These are phyloP conservation scores for Drepana falcataria DNA, from an alignment of 2,888 invertebrate genomes.

Conservation along the genomic window DNA sequence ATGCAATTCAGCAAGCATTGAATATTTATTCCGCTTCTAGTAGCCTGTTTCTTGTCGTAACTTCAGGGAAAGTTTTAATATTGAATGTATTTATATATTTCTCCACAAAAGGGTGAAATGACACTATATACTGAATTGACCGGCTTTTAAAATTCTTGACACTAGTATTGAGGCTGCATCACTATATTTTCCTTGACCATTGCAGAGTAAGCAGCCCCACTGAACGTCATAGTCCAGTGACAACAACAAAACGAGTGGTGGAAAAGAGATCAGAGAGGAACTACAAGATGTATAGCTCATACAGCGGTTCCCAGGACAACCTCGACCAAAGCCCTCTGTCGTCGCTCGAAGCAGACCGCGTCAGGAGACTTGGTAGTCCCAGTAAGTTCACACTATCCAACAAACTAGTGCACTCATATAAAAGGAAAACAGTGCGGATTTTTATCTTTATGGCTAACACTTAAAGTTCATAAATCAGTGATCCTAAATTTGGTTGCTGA, in stretches of 20 bases:
- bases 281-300: slow-evolving; percentile 70
- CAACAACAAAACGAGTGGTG: slow-evolving; percentile 63
- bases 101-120: too few relatives aligned
- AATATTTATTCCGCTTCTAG: too few relatives aligned
- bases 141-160: too few relatives aligned
- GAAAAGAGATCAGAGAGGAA: slow-evolving; percentile 59
- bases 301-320: slow-evolving; percentile 67
- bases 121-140: too few relatives aligned
- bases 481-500: slow-evolving; percentile 18
- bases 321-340: slow-evolving; percentile 63
- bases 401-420: background rate
- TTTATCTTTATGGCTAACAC: background rate
- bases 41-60: too few relatives aligned
- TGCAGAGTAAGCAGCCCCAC: slow-evolving; percentile 62
- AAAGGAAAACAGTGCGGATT: background rate
- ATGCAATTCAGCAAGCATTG: too few relatives aligned
- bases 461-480: slow-evolving; percentile 21
- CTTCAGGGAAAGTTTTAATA: too few relatives aligned
- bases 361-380: slow-evolving; percentile 64
- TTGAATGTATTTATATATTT: too few relatives aligned
- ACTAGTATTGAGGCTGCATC: too few relatives aligned
- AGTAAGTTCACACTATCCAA: slow-evolving; percentile 42
- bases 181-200: too few relatives aligned
- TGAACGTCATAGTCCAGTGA: slow-evolving; percentile 66
- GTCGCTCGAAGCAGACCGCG: slow-evolving; percentile 59